These are phyloP conservation scores for Nothocercus nigrocapillus DNA, from an alignment of 2,113 vertebrate species.

Conservation along the genomic window DNA sequence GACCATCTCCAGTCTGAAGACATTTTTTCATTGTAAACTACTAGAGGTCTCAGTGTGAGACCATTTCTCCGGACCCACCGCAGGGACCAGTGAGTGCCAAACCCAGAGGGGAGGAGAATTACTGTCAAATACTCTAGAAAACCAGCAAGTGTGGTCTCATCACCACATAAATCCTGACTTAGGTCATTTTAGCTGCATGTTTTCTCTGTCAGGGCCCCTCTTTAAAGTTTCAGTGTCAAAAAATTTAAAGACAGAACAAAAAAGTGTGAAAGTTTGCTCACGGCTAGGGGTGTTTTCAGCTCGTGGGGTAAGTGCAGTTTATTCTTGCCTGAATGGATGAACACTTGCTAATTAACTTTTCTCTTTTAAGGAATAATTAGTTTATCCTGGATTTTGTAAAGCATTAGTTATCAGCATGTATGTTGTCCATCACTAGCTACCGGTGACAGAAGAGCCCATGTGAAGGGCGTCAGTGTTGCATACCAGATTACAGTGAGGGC, in stretches of 20 bases:
- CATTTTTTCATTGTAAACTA: conserved; percentile 64
- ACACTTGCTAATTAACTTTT: neutral
- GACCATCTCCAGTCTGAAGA: conserved; percentile 55
- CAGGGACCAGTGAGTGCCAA: conserved; percentile 49
- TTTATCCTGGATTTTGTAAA: neutral
- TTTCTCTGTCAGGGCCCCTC: conserved; percentile 28
- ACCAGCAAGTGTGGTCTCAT: conserved; percentile 70
- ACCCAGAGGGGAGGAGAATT: conserved; percentile 41
- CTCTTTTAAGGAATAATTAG: neutral
- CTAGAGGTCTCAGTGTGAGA: conserved; percentile 44
- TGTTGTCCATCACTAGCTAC: neutral
- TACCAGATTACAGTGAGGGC: neutral
- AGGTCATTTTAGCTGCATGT: neutral
- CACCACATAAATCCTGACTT: conserved; percentile 60
- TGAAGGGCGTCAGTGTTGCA: neutral
- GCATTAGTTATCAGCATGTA: neutral
- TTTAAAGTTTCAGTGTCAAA: conserved; percentile 15
- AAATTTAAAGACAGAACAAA: conserved; percentile 13
- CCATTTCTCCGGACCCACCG: conserved; percentile 58
- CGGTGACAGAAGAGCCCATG: neutral
- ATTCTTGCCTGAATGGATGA: neutral
- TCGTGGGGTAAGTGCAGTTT: neutral
- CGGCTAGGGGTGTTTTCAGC: conserved; percentile 13
- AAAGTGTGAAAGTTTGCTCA: neutral
- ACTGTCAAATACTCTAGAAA: conserved; percentile 55